A percentile compares a stretch with the other conserved stretches of the same genome.
phyloP scores from a whole-genome alignment of 2,797 vertebrate genomes.

The Caiman crocodilus region DNA sequence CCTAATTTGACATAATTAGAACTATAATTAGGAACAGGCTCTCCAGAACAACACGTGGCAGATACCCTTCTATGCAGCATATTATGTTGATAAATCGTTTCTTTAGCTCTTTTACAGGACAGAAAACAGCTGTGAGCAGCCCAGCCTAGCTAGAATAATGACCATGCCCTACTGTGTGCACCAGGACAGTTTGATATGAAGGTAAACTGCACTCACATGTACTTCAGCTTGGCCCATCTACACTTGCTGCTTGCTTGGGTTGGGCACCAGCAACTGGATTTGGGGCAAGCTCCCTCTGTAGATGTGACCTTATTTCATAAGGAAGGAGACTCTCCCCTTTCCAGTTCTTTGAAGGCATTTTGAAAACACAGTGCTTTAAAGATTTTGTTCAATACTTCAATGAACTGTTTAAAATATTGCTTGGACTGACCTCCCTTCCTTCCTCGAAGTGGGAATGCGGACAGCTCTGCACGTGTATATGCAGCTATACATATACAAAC shows the following conservation, averaged over 20 bases:
- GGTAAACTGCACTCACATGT: not conserved
- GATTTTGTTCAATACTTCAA: too few relatives aligned
- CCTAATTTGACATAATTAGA: not conserved
- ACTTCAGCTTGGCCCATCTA: not conserved
- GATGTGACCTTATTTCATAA: too few relatives aligned
- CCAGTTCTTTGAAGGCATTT: too few relatives aligned
- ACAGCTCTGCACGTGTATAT: too few relatives aligned
- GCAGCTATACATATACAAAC: too few relatives aligned
- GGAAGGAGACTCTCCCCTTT: too few relatives aligned
- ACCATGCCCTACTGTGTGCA: not conserved
- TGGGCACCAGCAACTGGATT: too few relatives aligned
- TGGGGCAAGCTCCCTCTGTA: too few relatives aligned
- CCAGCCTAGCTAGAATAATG: not conserved
- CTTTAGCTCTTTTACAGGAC: not conserved
- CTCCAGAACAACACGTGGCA: not conserved
- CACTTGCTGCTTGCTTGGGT: not conserved
- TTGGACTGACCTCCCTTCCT: too few relatives aligned
- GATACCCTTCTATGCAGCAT: not conserved
- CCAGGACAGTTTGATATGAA: not conserved
- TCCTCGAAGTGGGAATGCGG: too few relatives aligned
- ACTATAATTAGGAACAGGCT: not conserved
- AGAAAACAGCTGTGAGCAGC: not conserved
- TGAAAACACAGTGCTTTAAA: too few relatives aligned
- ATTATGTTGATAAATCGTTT: not conserved
- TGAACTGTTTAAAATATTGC: too few relatives aligned